Evolutionary conservation across 1,140 invertebrate species (phyloP), one percentile per base, ranked within the genome.

Genomic region (Adelges cooleyi): DNA sequence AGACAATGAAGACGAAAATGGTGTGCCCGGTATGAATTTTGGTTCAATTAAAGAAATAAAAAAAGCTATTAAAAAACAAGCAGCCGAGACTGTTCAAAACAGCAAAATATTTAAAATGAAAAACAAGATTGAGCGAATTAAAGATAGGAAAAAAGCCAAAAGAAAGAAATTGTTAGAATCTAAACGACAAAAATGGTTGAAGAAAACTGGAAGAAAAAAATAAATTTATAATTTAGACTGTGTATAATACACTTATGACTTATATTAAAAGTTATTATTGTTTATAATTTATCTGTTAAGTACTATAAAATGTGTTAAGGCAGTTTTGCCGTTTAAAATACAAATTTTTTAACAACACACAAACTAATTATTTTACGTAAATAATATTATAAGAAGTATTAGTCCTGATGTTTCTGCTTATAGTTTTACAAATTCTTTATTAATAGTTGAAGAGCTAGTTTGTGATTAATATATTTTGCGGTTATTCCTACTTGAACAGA

Each of bases 21-120:
- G 75, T 66, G 72, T 84, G 66, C 76, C 79, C 1, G 82, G 81
- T 66, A 84, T 83, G 81, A 77, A 79, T 67, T 74, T 81, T 9
- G 77, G 80, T 74, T 80, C 77, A 11, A 78, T 79, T 69, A 85
- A 84, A 71, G 81, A 85, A 68, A 72, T 86, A 2, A 84, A 85
- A 67, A 80, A 75, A 71, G 74, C 80, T 67, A 77, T 86, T 36
- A 86, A 85, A 69, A 80, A 81, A 56, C 80, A 82, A 72, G 82
- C 84, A 1, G 77, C 82, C 6, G 83, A 84, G 68, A 81, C 81
- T 71, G 76, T 86, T 9, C 79, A 85, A 71, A 84, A 85, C 66
- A 87, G 85, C 71, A 86, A 85, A 78, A 78, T 80, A 3, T 87
- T 86, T 72, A 82, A 86, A 76, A 80, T 79, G 72, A 86, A 87